Conservation (phyloP, 2,797 vertebrate species). For the Peromyscus melanophrys region DNA sequence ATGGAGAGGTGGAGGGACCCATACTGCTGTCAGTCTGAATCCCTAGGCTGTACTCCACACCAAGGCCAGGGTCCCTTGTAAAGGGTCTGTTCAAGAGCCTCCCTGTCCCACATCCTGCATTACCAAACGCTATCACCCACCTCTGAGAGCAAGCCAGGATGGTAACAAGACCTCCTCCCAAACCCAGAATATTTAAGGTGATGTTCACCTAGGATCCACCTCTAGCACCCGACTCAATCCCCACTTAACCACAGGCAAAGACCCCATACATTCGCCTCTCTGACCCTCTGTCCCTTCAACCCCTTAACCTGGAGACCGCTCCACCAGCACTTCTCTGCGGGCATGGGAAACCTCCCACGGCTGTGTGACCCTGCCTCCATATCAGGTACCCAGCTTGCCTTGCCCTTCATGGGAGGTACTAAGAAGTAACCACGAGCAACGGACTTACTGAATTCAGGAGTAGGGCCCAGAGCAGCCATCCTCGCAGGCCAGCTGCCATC, state of each 20-base stretch:
- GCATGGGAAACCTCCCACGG: neutral
- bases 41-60: neutral
- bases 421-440: too few relatives aligned
- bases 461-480: conserved; percentile 63
- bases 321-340: neutral
- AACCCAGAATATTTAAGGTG: neutral
- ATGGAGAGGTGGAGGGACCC: neutral
- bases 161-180: neutral
- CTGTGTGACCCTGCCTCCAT: neutral
- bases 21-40: rapidly evolving
- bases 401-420: neutral
- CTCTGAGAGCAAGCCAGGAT: rapidly evolving
- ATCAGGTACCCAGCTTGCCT: neutral
- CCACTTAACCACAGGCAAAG: neutral
- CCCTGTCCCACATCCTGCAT: neutral
- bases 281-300: neutral
- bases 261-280: neutral
- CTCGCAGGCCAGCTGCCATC: conserved; percentile 30
- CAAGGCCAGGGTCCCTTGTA: neutral
- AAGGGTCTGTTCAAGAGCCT: neutral
- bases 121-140: neutral
- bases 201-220: neutral
- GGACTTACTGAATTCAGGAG: conserved; percentile 73
- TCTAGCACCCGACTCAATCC: neutral
- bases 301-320: neutral